Base-by-base conservation (phyloP, 2,797 vertebrate species). In the Mus spretus region DNA sequence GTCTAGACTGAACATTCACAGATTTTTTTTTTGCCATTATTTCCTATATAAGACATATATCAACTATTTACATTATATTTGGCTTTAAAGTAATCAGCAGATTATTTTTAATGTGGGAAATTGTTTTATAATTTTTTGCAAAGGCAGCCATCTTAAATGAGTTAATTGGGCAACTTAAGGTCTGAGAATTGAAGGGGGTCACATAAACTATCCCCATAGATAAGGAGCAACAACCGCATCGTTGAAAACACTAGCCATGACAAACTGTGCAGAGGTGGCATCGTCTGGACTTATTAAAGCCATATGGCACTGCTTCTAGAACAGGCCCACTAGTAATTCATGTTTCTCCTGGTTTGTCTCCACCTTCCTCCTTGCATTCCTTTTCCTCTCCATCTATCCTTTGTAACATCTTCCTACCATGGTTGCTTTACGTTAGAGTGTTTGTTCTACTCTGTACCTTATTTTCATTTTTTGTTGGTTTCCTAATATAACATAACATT, bases 161-260 rank as follows among this genome's bases (percentile, higher is more conserved):
- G 31, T 4, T 6, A 40, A 31, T 40, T 80, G 13, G 61, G 34
- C 34, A 26, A 53, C 8, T 81, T 22, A 3, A 87, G n/a, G 14
- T 61, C 26, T 50, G 20, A 10, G 1, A 26, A 1, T 53, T 31
- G 19, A 8, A 7, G 19, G 19, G 1, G 3, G n/a, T 63, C 57
- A 12, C 34, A 4, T 1, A 26, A 44, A 24, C 2, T 13, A 44
- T 17, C 14, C 0, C 0, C 28, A 20, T 3, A 26, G 1, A n/a
- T 44, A 75, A 3, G 24, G 31, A 79, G 10, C 47, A 22, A 40
- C 6, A 40, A 74, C 2, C 19, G 6, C 34, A 22, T 55, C 28
- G 3, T 2, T 11, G 28, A 80, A 12, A 12, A 28, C 17, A n/a
- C 0, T 34, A 22, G 40, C 37, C 0, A 0, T 34, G 20, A 20